Evolutionary conservation across 2,888 invertebrate species (phyloP).

Genomic region (Smittia aterrima): DNA sequence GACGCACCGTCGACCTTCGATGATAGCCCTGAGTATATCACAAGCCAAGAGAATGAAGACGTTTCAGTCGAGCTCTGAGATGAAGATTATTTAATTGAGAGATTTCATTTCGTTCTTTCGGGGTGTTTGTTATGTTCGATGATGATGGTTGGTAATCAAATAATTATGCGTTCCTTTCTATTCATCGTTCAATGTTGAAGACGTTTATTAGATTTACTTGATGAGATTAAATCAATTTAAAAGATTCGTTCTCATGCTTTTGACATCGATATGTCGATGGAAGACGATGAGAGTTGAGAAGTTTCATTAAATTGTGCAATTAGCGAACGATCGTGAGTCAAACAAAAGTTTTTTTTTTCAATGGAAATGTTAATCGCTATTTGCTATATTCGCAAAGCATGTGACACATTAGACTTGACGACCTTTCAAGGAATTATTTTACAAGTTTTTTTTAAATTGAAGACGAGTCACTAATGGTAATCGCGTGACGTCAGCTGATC

Average conservation of each 20-base stretch:
- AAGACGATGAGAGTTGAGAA: not conserved
- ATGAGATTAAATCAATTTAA: constrained; percentile 36
- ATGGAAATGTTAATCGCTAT: not conserved
- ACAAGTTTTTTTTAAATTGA: not conserved
- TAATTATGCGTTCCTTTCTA: constrained; percentile 33
- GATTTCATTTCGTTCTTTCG: constrained; percentile 19
- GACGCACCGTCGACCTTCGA: constrained; percentile 27
- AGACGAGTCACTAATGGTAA: not conserved
- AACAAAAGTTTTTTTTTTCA: not conserved
- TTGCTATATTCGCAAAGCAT: not conserved
- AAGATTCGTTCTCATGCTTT: not conserved
- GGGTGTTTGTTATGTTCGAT: constrained; percentile 31
- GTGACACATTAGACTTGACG: constrained; percentile 1
- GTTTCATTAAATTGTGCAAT: constrained; percentile 8
- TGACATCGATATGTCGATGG: constrained; percentile 11
- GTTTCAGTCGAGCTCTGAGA: not conserved
- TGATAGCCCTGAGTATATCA: constrained; percentile 25
- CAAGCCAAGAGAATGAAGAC: not conserved
- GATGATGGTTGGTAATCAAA: constrained; percentile 41
- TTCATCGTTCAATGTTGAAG: constrained; percentile 5
- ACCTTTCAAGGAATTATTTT: constrained; percentile 7
- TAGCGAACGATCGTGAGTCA: not conserved
- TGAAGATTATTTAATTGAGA: constrained; percentile 37
- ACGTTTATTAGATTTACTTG: constrained; percentile 37
- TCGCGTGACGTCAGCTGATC: constrained; percentile 14